These are phyloP conservation scores for Drosophila navojoa DNA, from an alignment of 1,140 invertebrate species.

Conservation along the genomic window DNA sequence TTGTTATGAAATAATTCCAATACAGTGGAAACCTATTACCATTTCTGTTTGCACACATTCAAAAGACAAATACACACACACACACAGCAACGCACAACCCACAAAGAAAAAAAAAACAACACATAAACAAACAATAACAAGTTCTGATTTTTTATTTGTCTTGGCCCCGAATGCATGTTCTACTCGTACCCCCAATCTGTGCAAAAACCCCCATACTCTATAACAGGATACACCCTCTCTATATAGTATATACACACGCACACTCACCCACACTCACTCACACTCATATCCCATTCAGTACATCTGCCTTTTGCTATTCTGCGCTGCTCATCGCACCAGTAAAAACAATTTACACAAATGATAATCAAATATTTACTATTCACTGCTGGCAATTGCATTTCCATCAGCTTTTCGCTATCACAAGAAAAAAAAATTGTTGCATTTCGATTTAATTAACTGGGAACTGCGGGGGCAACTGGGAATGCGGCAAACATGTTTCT, in stretches of 20 bases:
- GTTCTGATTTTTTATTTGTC: conserved; percentile 42
- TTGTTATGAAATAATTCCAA: conserved; percentile 35
- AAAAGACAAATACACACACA: conserved; percentile 9
- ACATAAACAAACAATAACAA: conserved; percentile 26
- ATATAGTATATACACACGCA: conserved; percentile 11
- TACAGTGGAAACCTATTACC: conserved; percentile 39
- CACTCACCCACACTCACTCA: conserved; percentile 23
- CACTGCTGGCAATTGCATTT: conserved; percentile 14
- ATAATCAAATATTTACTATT: conserved; percentile 12
- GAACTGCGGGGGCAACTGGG: background rate
- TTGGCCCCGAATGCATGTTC: conserved; percentile 33
- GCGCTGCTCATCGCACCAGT: conserved; percentile 36
- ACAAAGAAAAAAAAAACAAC: conserved; percentile 7
- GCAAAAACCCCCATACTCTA: conserved; percentile 20
- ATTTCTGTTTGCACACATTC: conserved; percentile 45
- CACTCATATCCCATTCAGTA: conserved; percentile 20
- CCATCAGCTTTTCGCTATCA: conserved; percentile 11
- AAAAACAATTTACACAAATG: conserved; percentile 22
- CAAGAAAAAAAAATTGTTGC: background rate
- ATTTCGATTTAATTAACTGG: background rate
- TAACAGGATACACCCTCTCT: conserved; percentile 11
- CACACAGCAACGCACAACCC: conserved; percentile 6
- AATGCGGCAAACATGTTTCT: background rate
- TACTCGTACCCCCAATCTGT: conserved; percentile 20
- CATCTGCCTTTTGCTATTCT: conserved; percentile 40